A percentile compares a stretch with the other conserved stretches of the same genome.
phyloP scores from a whole-genome alignment of 2,113 vertebrate genomes.

The Thamnophis sirtalis region DNA sequence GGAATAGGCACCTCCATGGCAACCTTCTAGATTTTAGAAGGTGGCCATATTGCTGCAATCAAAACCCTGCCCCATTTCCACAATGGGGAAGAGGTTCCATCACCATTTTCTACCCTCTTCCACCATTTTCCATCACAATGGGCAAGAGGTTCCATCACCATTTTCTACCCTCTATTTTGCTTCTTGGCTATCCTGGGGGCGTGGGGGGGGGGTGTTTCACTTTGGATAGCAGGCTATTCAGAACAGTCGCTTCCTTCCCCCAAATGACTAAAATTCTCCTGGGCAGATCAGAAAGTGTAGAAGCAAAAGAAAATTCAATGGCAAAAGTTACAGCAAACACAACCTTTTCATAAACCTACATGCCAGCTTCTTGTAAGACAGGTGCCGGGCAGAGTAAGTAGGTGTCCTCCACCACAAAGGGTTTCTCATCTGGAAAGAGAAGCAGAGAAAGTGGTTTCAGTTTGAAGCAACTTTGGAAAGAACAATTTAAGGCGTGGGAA shows the following conservation, averaged over 20 bases:
- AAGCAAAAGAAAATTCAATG: background rate
- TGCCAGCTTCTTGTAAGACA: slow-evolving; percentile 88
- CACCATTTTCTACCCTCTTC: background rate
- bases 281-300: background rate
- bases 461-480: background rate
- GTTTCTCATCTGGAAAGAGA: slow-evolving; percentile 84
- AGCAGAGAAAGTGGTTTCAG: slow-evolving; percentile 5
- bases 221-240: background rate
- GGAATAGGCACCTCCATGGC: background rate
- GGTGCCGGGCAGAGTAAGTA: slow-evolving; percentile 94
- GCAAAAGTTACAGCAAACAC: background rate
- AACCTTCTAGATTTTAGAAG: background rate
- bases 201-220: no score
- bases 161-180: background rate
- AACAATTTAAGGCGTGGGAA: background rate
- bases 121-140: no score
- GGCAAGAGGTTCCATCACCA: background rate
- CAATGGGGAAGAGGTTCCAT: background rate
- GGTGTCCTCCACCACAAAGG: slow-evolving; percentile 89
- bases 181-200: background rate
- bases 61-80: background rate
- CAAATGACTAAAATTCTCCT: background rate
- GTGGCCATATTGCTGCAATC: background rate
- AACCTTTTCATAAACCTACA: slow-evolving; percentile 72
- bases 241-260: background rate